A percentile compares a stretch with the other conserved stretches of the same genome.
Evolutionary conservation across 1,140 invertebrate species (phyloP).

Genomic region (Cydia fagiglandana): DNA sequence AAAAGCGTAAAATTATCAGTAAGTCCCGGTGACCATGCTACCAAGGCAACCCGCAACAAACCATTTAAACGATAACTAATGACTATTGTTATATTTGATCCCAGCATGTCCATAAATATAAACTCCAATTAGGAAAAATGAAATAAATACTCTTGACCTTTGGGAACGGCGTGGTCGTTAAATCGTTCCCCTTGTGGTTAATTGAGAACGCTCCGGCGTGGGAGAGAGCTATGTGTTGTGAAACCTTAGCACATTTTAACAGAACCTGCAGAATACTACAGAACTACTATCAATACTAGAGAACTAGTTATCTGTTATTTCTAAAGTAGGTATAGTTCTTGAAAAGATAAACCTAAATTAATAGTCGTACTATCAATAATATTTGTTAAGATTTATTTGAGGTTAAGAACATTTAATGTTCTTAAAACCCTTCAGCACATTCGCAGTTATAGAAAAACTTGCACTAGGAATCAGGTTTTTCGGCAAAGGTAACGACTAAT

Average conservation of each 20-base stretch:
- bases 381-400: too few species aligned
- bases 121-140: slow-evolving; percentile 23
- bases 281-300: too few species aligned
- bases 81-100: background rate
- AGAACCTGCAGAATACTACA: background rate
- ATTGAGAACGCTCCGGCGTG: background rate
- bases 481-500: too few species aligned
- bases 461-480: too few species aligned
- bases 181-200: slow-evolving; percentile 10
- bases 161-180: slow-evolving; percentile 2
- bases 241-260: background rate
- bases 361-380: too few species aligned
- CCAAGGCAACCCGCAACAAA: too few species aligned
- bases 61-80: background rate
- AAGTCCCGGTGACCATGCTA: too few species aligned
- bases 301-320: background rate
- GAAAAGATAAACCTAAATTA: background rate
- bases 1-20: too few species aligned
- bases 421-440: too few species aligned
- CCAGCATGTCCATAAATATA: background rate
- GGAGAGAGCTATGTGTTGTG: slow-evolving; percentile 3
- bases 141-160: slow-evolving; percentile 21
- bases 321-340: background rate
- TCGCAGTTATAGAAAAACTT: too few species aligned
- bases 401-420: too few species aligned